Conservation (phyloP, 1,140 invertebrate species). For the Cataglyphis hispanica region DNA sequence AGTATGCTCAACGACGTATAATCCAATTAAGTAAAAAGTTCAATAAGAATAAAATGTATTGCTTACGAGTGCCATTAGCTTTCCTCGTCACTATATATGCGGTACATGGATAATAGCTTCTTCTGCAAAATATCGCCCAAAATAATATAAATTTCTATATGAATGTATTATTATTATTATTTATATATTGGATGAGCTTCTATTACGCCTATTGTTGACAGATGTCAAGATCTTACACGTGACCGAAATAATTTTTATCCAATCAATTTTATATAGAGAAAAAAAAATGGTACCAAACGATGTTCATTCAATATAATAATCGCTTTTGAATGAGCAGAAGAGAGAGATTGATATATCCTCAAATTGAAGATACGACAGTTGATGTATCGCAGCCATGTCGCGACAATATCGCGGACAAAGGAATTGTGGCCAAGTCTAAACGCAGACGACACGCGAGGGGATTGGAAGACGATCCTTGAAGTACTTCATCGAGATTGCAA, state of each 20-base stretch:
- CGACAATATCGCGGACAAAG: constrained; percentile 30
- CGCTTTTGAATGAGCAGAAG: not conserved
- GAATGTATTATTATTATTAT: too few relatives aligned
- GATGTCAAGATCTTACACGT: not conserved
- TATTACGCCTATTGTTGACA: not conserved
- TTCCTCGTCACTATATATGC: constrained; percentile 7
- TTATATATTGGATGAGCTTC: not conserved
- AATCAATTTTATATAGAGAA: not conserved
- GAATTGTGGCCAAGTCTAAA: constrained; percentile 31
- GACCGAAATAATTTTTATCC: not conserved
- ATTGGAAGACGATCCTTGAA: constrained; percentile 46
- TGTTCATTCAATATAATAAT: not conserved
- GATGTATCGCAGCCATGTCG: not conserved
- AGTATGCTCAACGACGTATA: not conserved
- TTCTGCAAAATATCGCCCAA: not conserved
- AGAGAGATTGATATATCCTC: not conserved
- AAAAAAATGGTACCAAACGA: not conserved
- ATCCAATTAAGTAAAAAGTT: constrained; percentile 1
- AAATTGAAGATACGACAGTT: not conserved
- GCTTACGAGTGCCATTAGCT: not conserved
- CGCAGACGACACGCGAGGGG: constrained; percentile 14
- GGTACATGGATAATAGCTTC: not conserved
- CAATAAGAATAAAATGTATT: constrained; percentile 12
- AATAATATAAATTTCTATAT: too few relatives aligned
- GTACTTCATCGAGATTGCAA: constrained; percentile 50